phyloP scores from a whole-genome alignment of 2,797 vertebrate species.

The Pelochelys cantorii region DNA sequence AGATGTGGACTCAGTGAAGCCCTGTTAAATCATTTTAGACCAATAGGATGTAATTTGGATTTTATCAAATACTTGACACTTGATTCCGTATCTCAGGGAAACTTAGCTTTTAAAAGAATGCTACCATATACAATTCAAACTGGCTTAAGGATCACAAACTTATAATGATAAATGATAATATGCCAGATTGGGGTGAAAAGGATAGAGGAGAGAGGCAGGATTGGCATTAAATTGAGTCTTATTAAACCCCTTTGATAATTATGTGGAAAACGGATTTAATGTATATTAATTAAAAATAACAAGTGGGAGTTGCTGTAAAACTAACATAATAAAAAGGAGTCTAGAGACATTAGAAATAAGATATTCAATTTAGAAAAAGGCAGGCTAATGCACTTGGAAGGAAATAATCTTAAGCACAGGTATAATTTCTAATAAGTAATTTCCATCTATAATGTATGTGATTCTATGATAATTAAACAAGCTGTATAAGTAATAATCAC shows the following conservation, averaged over 20 bases:
- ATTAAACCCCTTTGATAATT: background rate
- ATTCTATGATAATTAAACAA: conserved; percentile 46
- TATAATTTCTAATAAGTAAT: conserved; percentile 48
- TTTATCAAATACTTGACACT: background rate
- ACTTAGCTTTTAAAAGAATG: rapidly evolving
- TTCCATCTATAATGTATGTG: background rate
- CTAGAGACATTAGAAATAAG: conserved; percentile 20
- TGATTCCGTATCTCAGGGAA: background rate
- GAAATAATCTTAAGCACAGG: background rate
- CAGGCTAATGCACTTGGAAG: background rate
- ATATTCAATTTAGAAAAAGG: background rate
- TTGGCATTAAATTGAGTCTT: background rate
- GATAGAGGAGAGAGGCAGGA: background rate
- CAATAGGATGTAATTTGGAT: background rate
- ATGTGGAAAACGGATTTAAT: conserved; percentile 26
- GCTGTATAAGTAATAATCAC: background rate
- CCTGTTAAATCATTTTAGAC: background rate
- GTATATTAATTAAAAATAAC: conserved; percentile 28
- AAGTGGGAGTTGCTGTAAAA: conserved; percentile 22
- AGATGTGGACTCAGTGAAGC: background rate
- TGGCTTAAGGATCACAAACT: background rate
- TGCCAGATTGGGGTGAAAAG: background rate
- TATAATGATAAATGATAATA: background rate
- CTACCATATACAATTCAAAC: background rate
- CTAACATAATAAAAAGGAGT: background rate